phyloP scores from a whole-genome alignment of 1,140 invertebrate species.

The Medauroidea extradentata region DNA sequence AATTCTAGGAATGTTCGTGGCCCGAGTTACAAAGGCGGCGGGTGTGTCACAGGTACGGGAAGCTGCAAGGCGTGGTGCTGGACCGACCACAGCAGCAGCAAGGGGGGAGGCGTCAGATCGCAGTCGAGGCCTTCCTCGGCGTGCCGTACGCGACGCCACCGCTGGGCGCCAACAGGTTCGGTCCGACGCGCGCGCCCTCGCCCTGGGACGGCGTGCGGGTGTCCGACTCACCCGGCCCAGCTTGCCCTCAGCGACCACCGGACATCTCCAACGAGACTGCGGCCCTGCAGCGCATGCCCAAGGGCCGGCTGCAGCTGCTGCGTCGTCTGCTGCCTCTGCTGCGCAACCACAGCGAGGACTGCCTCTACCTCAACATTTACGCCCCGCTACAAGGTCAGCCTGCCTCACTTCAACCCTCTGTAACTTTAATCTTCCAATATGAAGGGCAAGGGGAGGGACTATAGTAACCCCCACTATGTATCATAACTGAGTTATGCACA shows the following conservation, averaged over 20 bases:
- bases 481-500: no score
- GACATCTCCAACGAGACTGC: slow-evolving; percentile 81
- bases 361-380: slow-evolving; percentile 94
- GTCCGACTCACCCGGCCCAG: slow-evolving; percentile 77
- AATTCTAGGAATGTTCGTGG: no score
- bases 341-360: slow-evolving; percentile 92
- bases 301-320: slow-evolving; percentile 79
- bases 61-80: slow-evolving; percentile 70
- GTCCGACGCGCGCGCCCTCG: slow-evolving; percentile 80
- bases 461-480: no score
- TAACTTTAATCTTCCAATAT: no score
- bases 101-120: slow-evolving; percentile 47
- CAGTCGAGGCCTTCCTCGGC: slow-evolving; percentile 85
- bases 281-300: slow-evolving; percentile 78
- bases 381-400: slow-evolving; percentile 79
- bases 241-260: slow-evolving; percentile 84
- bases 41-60: slow-evolving; percentile 76
- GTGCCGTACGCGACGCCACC: slow-evolving; percentile 93
- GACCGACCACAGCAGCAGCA: slow-evolving; percentile 62
- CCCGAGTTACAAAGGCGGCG: no score
- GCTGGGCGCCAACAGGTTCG: slow-evolving; percentile 79
- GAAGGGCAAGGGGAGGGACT: no score
- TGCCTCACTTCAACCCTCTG: no score
- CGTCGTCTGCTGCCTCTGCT: slow-evolving; percentile 76
- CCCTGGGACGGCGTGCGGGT: slow-evolving; percentile 83